Conservation (phyloP, 2,113 vertebrate genomes). For the Hypomesus transpacificus region DNA sequence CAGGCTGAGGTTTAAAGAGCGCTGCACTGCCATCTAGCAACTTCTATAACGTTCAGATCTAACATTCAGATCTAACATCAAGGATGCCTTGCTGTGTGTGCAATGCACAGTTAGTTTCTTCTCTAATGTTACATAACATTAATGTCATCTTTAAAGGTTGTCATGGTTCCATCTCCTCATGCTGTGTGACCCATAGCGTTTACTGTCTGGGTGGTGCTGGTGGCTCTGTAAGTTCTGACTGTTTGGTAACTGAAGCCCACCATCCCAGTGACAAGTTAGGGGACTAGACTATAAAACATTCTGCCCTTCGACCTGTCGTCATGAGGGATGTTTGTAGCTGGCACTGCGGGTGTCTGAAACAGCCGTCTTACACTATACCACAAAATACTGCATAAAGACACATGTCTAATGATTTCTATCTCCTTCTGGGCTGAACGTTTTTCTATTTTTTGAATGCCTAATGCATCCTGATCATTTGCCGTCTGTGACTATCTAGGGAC, state of each 20-base stretch:
- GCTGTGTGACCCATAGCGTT: constrained; percentile 54
- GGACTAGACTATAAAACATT: constrained; percentile 59
- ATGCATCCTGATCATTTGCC: constrained; percentile 28
- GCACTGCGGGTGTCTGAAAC: constrained; percentile 58
- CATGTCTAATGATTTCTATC: not conserved
- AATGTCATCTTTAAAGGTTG: constrained; percentile 52
- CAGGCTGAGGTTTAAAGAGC: constrained; percentile 45
- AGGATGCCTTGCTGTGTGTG: constrained; percentile 37
- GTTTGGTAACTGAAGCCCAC: constrained; percentile 67
- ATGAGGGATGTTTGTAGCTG: constrained; percentile 62
- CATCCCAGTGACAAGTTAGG: constrained; percentile 53
- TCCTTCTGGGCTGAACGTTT: not conserved
- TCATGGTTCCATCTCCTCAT: constrained; percentile 29
- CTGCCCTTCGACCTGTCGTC: constrained; percentile 60
- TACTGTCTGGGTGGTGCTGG: constrained; percentile 53
- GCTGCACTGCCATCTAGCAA: constrained; percentile 55
- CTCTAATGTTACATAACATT: constrained; percentile 37
- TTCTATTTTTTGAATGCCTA: not conserved
- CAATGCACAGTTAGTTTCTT: constrained; percentile 34
- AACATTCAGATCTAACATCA: constrained; percentile 60
- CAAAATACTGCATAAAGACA: not conserved
- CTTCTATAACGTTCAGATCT: constrained; percentile 38
- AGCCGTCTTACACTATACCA: constrained; percentile 48
- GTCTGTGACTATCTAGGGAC: constrained; percentile 8
- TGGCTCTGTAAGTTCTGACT: constrained; percentile 59